phyloP scores from a whole-genome alignment of 2,797 vertebrate genomes.

The Myioborus melanocephalus region DNA sequence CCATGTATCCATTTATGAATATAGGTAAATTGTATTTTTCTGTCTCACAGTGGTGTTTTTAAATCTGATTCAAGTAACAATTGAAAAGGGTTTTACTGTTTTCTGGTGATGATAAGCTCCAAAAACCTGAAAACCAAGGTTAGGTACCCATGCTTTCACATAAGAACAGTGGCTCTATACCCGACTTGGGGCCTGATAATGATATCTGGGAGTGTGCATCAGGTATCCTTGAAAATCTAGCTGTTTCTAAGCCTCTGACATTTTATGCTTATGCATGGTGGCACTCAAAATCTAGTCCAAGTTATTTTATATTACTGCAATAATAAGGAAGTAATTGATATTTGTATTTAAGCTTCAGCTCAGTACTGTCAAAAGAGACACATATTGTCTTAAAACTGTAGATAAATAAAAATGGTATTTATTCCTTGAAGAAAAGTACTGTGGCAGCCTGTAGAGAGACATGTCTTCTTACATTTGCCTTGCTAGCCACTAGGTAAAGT shows the following conservation, averaged over 20 bases:
- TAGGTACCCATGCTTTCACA: neutral
- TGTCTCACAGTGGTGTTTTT: neutral
- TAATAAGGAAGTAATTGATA: neutral
- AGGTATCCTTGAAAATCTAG: neutral
- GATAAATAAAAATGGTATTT: neutral
- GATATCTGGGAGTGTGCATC: neutral
- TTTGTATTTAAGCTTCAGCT: neutral
- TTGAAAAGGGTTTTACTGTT: neutral
- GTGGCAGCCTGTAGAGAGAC: neutral
- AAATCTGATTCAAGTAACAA: neutral
- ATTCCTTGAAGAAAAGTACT: neutral
- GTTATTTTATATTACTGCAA: neutral
- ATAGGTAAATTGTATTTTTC: neutral
- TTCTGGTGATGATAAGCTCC: neutral
- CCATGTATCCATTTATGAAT: neutral
- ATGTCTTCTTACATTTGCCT: neutral
- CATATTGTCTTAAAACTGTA: neutral
- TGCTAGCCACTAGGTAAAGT: fast-evolving
- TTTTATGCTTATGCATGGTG: neutral
- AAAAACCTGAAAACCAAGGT: neutral
- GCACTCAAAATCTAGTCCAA: neutral
- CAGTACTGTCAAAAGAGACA: neutral
- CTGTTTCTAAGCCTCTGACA: neutral
- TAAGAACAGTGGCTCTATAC: neutral
- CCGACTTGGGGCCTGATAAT: neutral